Evolutionary conservation across 64 coral and sea anemone genomes (phyloP).

Genomic region (Porites australiensis): DNA sequence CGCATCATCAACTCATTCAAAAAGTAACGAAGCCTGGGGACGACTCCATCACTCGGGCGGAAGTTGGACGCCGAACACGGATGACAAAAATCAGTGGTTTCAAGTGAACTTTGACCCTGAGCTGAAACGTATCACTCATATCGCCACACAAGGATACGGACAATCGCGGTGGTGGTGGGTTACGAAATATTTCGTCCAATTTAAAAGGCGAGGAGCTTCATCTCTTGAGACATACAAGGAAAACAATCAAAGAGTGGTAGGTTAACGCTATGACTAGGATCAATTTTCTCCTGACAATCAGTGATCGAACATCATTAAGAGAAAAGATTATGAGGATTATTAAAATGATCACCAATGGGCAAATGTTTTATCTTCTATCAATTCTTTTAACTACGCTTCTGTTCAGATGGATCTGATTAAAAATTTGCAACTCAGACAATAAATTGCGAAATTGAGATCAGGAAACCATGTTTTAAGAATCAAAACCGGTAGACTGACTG

Average conservation of each 20-base stretch:
- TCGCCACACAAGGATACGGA: conserved; percentile 68
- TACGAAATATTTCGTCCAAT: conserved; percentile 53
- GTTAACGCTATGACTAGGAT: neutral
- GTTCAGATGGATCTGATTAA: no score
- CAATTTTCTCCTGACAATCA: no score
- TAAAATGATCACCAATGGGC: no score
- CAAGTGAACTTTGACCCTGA: conserved; percentile 61
- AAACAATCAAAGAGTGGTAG: conserved; percentile 49
- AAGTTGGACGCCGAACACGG: conserved; percentile 52
- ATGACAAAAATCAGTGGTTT: conserved; percentile 43
- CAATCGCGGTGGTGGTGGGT: conserved; percentile 69
- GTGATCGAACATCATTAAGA: no score
- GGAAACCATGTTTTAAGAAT: no score
- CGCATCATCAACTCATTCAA: conserved; percentile 22
- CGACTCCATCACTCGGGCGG: conserved; percentile 32
- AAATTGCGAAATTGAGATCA: no score
- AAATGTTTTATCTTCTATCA: no score
- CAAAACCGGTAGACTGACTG: no score
- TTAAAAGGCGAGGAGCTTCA: neutral
- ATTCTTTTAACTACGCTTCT: no score
- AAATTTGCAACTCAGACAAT: no score
- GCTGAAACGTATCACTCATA: conserved; percentile 56
- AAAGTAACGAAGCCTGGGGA: neutral
- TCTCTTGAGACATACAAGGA: conserved; percentile 28
- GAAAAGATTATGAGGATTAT: no score